These are phyloP conservation scores for Tiaroga cobitis DNA, from an alignment of 2,797 vertebrate genomes.

Conservation along the genomic window DNA sequence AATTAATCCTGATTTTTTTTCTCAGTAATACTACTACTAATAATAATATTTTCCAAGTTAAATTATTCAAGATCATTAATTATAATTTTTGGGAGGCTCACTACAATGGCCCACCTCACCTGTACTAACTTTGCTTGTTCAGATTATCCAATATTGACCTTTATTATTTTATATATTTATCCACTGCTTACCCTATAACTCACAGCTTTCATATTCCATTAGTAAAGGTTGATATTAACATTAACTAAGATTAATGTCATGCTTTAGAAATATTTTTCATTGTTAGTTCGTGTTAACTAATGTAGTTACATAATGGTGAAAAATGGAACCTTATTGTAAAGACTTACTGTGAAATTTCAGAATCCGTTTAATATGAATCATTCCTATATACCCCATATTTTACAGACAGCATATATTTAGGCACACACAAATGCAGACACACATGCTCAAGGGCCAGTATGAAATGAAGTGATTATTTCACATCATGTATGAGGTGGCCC, in stretches of 20 bases:
- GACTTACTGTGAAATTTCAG: background rate
- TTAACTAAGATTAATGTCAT: background rate
- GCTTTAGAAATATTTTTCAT: background rate
- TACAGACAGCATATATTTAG: background rate
- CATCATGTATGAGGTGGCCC: constrained; percentile 36
- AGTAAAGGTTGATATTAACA: background rate
- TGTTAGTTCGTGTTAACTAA: background rate
- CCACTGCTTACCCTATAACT: background rate
- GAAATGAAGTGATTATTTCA: constrained; percentile 43
- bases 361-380: background rate
- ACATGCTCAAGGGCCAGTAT: constrained; percentile 1
- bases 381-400: background rate
- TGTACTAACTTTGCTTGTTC: too few relatives aligned
- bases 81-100: too few relatives aligned
- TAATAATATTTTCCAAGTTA: background rate
- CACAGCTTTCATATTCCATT: background rate
- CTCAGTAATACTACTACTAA: background rate
- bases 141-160: too few relatives aligned
- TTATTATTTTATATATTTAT: background rate
- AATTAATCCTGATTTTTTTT: background rate
- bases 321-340: background rate
- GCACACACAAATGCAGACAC: constrained; percentile 21
- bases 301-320: background rate
- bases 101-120: too few relatives aligned
- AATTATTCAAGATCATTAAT: too few relatives aligned